Evolutionary conservation across 1,140 invertebrate genomes (phyloP), one percentile per base, ranked within the genome.

Genomic region (Aphaenogaster floridana): DNA sequence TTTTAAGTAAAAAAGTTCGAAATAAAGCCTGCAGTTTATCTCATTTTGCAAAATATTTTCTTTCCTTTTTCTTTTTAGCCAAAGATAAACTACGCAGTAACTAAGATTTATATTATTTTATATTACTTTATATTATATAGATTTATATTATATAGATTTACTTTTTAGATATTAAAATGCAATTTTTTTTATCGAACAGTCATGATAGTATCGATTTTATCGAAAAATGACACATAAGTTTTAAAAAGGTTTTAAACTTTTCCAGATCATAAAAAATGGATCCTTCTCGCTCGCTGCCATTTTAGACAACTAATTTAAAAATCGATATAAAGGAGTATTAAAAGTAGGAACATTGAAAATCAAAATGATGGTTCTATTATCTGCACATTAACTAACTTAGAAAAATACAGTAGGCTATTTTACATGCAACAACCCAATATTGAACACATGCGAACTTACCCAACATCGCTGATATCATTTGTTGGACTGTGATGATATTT

Each of bases 381-480:
- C n/a, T 64, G 15, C 15, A 21, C 9, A n/a, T n/a, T 42, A 77
- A 8, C 15, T 48, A 45, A 78, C 11, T 42, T 45, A 63, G 3
- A 45, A 50, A 39, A 39, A 68, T 42, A 36, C 6, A 45, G 5
- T 42, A 7, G 4, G 0, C 5, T 45, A 77, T 61, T 77, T 61
- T 21, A 79, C 13, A 8, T n/a, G 28, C 34, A 78, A 45, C 39
- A n/a, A 48, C 2, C 15, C 21, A 45, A 78, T 15, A 36, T 52
- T 66, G 7, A 50, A 48, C 6, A 28, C 39, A 61, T 61, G 57
- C 61, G 52, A 48, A 66, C 77, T 80, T 21, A 80, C 78, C 78
- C 57, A 28, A 13, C 3, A 59, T n/a, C 4, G 15, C 5, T 50
- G n/a, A 71, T 28, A 42, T 52, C 28, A 42, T 42, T 57, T 3